Percentiles rank a stretch among this genome's conserved stretches.
Conservation (phyloP, 2,113 vertebrate genomes). For the Crotophaga sulcirostris region DNA sequence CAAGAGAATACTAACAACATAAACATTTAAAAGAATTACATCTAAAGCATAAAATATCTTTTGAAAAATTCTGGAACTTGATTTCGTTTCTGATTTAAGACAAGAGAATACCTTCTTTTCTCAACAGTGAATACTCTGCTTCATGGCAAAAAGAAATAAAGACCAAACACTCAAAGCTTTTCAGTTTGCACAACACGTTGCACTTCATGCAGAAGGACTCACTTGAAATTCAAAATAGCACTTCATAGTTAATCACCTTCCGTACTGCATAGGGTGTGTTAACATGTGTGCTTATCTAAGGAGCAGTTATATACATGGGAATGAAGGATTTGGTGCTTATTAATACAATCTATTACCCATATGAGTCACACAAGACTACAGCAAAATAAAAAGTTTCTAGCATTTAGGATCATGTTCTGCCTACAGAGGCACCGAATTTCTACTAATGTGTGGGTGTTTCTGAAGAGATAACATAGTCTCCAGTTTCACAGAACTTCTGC, state of each 20-base stretch:
- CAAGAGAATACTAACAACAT: neutral
- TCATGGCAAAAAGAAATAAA: neutral
- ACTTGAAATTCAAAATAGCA: conserved; percentile 24
- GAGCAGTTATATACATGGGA: neutral
- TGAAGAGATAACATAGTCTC: neutral
- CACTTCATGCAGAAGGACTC: neutral
- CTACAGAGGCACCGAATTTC: neutral
- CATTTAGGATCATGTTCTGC: neutral
- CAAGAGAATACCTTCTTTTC: neutral
- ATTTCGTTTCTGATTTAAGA: neutral
- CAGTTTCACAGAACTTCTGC: neutral
- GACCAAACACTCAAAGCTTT: neutral
- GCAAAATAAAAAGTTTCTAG: neutral
- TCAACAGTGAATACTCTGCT: neutral
- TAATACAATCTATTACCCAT: neutral
- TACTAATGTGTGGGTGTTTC: rapidly evolving
- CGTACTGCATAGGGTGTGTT: neutral
- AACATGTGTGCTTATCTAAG: neutral
- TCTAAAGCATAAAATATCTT: neutral
- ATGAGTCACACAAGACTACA: neutral
- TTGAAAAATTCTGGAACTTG: neutral
- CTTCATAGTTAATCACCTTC: neutral
- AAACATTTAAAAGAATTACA: neutral
- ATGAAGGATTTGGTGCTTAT: neutral
- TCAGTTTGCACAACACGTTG: neutral